These are phyloP conservation scores for Mechanitis messenoides DNA, from an alignment of 2,888 invertebrate genomes.

Conservation along the genomic window DNA sequence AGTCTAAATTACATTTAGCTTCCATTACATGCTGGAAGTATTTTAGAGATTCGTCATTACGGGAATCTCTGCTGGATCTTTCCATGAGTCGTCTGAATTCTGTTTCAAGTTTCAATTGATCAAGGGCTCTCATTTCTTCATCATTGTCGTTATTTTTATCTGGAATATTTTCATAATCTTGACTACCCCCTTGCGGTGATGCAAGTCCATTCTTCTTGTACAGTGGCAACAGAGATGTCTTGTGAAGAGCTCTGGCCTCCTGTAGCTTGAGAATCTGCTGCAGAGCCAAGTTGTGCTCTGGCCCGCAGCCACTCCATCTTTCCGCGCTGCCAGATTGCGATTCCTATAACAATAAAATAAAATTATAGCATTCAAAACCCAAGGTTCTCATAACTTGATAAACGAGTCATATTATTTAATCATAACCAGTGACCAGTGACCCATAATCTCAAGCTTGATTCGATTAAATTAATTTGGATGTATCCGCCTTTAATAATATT, in stretches of 20 bases:
- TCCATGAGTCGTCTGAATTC: constrained; percentile 77
- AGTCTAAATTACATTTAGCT: constrained; percentile 63
- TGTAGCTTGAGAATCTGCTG: constrained; percentile 94
- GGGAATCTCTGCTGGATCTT: constrained; percentile 70
- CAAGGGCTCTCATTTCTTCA: constrained; percentile 61
- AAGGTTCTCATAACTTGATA: background rate
- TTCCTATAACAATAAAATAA: constrained; percentile 80
- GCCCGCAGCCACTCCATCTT: constrained; percentile 92
- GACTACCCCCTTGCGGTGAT: constrained; percentile 73
- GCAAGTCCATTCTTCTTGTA: constrained; percentile 69
- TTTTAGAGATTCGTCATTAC: constrained; percentile 60
- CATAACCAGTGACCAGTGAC: constrained; percentile 14
- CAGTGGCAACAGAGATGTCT: constrained; percentile 73
- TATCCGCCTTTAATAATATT: constrained; percentile 59
- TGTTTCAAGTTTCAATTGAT: constrained; percentile 75
- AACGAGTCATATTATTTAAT: constrained; percentile 10
- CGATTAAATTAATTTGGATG: constrained; percentile 41
- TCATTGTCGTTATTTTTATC: constrained; percentile 48
- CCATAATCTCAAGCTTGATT: constrained; percentile 18
- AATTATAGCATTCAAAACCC: background rate
- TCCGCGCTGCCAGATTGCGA: constrained; percentile 88
- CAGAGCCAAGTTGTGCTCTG: constrained; percentile 93
- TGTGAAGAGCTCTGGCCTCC: constrained; percentile 85
- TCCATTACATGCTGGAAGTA: constrained; percentile 70
- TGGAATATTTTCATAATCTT: constrained; percentile 48